Conservation (phyloP, 2,113 vertebrate species). For the Lonchura striata region DNA sequence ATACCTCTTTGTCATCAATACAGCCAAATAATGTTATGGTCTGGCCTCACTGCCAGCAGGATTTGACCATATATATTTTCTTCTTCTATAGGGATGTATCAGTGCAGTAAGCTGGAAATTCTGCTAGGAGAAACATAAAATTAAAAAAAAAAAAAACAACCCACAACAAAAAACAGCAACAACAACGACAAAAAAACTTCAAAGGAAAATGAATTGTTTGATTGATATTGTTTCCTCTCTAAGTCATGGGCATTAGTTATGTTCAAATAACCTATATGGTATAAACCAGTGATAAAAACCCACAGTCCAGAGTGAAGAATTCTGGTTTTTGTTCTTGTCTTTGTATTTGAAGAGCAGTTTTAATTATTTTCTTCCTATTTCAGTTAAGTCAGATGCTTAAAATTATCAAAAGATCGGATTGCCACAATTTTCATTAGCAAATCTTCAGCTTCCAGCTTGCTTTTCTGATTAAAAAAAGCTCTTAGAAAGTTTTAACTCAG, state of each 20-base stretch:
- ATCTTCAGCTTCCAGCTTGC: background rate
- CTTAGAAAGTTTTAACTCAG: background rate
- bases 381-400: background rate
- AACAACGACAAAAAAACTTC: background rate
- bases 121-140: background rate
- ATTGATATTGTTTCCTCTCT: slow-evolving; percentile 15
- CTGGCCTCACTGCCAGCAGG: background rate
- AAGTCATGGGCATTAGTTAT: background rate
- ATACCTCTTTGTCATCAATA: background rate
- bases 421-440: background rate
- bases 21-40: background rate
- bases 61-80: background rate
- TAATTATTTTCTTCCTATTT: slow-evolving; percentile 1
- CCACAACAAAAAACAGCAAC: background rate
- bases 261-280: slow-evolving; percentile 29
- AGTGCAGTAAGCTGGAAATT: background rate
- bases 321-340: background rate
- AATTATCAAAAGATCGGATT: slow-evolving; percentile 11
- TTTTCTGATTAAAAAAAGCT: background rate
- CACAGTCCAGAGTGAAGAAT: background rate
- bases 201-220: slow-evolving; percentile 14
- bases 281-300: background rate
- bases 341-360: background rate
- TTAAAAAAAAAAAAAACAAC: background rate
- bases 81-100: background rate